These are phyloP conservation scores for Ypsolopha scabrella DNA, from an alignment of 2,888 invertebrate genomes.

Conservation along the genomic window DNA sequence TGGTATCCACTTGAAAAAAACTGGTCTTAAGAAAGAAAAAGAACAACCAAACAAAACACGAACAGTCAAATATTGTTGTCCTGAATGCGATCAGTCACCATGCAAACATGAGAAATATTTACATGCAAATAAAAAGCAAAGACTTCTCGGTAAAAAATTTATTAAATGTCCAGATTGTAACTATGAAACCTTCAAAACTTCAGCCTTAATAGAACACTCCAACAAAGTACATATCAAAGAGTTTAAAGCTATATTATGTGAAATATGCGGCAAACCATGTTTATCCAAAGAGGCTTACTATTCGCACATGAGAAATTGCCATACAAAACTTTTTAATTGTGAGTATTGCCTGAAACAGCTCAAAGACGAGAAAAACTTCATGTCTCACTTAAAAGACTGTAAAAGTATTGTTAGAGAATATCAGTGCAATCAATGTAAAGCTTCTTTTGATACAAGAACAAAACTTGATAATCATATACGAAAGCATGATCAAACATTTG, in stretches of 20 bases:
- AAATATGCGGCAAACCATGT: background rate
- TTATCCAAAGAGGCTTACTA: background rate
- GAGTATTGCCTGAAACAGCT: background rate
- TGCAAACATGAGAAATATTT: background rate
- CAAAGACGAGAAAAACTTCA: background rate
- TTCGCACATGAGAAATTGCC: background rate
- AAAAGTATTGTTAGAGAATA: background rate
- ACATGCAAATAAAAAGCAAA: background rate
- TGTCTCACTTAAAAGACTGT: background rate
- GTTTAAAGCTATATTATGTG: background rate
- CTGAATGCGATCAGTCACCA: background rate
- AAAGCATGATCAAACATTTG: background rate
- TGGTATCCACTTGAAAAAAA: too few relatives aligned
- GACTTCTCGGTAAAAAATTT: background rate
- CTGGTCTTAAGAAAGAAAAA: background rate
- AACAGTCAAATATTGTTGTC: background rate
- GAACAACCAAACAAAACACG: too few relatives aligned
- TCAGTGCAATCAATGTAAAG: background rate
- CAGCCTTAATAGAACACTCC: background rate
- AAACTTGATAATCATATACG: background rate
- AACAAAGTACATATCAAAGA: slow-evolving; percentile 1
- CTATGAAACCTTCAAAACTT: background rate
- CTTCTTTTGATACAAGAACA: background rate
- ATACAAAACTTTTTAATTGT: background rate
- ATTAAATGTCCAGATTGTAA: slow-evolving; percentile 1